Evolutionary conservation across 2,113 vertebrate species (phyloP).

Genomic region (Phocoena phocoena): DNA sequence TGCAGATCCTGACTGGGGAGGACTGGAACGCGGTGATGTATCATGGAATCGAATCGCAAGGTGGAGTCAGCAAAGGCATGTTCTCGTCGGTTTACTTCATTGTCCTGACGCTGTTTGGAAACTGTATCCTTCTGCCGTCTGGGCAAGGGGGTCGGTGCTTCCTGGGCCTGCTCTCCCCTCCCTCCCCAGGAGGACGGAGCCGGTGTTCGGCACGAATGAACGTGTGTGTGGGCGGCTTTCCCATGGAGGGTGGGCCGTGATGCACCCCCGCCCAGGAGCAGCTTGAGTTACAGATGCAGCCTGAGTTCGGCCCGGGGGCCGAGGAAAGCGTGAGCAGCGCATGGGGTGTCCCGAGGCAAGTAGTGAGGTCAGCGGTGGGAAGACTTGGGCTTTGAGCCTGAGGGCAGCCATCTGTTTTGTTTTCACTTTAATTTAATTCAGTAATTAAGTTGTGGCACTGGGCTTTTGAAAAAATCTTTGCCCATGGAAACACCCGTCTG

Average conservation of each 20-base stretch:
- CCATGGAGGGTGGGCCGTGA: not conserved
- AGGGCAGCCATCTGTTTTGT: not conserved
- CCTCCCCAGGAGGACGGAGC: not conserved
- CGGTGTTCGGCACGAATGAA: fast-evolving
- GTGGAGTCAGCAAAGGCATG: conserved; percentile 94
- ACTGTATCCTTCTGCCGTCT: conserved; percentile 94
- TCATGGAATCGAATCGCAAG: conserved; percentile 95
- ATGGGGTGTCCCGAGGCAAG: not conserved
- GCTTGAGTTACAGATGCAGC: not conserved
- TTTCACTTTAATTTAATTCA: not conserved
- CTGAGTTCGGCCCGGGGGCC: not conserved
- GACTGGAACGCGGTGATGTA: conserved; percentile 99
- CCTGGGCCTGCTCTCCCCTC: not conserved
- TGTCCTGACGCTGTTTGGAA: conserved; percentile 95
- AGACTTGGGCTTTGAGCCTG: not conserved
- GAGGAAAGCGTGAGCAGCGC: not conserved
- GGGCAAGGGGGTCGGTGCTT: not conserved
- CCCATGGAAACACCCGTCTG: not conserved
- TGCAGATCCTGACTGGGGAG: conserved; percentile 94
- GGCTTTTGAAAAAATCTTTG: not conserved
- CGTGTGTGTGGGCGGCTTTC: not conserved
- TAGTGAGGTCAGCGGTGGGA: not conserved
- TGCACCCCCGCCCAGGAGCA: no score
- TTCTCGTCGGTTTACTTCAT: conserved; percentile 98
- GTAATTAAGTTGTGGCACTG: not conserved